Base-by-base conservation (phyloP, 2,888 invertebrate species). In the Nematopogon swammerdamellus region DNA sequence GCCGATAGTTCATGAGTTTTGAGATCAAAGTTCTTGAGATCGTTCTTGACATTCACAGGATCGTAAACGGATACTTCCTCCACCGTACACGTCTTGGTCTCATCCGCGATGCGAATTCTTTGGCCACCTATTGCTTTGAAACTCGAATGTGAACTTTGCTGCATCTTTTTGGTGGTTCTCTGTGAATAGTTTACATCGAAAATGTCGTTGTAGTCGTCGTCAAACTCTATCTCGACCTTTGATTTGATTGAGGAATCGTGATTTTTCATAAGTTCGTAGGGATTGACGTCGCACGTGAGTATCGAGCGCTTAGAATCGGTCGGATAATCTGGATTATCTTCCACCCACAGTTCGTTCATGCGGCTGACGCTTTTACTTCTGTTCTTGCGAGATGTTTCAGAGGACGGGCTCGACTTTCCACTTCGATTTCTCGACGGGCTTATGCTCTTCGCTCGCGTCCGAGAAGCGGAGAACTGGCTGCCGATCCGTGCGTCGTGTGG, bases 251-350 rank as follows among this genome's bases (percentile, higher is more conserved):
- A 63, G n/a, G 67, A 63, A 45, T 50, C 51, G 51, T 61, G 79
- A 54, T 74, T 74, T 65, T 89, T 86, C 59, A 92, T 85, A 62
- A 92, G 79, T 56, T 91, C 89, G 64, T 92, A 92, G 2, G 92
- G 91, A 68, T 92, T 92, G 43, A 92, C 89, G 65, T 89, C 86
- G 72, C 92, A 92, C 59, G 91, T 88, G 44, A 92, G 72, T 55
- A 92, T 92, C 17, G 92, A 92, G 56, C 84, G 86, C 45, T 87
- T 77, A 43, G 68, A 62, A 20, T 73, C 72, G 55, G 58, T 65
- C 46, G 59, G 55, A 50, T 59, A 67, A 29, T 53, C 54, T 57
- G 54, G 52, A 67, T 72, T 58, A 43, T 80, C 75, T 54, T 74
- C 73, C 51, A 74, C 67, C 70, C 80, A 80, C 50, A 74, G 58